Conservation (phyloP, 2,797 vertebrate species). For the Sebastes diaconus region DNA sequence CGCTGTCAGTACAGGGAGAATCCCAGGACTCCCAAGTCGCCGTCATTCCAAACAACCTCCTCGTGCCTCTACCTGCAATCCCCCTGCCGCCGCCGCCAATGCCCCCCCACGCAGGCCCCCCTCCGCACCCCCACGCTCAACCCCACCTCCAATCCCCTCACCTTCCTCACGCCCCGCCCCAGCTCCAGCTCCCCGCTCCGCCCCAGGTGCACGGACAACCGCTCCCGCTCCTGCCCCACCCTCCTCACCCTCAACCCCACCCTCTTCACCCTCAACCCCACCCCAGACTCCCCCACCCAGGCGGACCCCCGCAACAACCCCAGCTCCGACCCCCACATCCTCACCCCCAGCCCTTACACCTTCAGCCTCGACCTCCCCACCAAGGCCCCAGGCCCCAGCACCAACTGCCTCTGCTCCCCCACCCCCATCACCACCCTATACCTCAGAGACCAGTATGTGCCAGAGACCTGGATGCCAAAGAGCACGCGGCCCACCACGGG, state of each 20-base stretch:
- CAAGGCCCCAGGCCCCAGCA: slow-evolving; percentile 82
- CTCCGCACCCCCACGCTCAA: slow-evolving; percentile 59
- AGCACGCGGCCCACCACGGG: slow-evolving; percentile 81
- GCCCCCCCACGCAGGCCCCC: slow-evolving; percentile 67
- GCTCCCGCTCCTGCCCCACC: slow-evolving; percentile 61
- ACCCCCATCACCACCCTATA: slow-evolving; percentile 82
- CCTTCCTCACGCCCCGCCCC: slow-evolving; percentile 64
- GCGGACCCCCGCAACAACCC: slow-evolving; percentile 59
- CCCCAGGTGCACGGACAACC: slow-evolving; percentile 67
- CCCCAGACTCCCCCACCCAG: slow-evolving; percentile 54
- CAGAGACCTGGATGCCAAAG: slow-evolving; percentile 95
- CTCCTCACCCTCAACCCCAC: slow-evolving; percentile 76
- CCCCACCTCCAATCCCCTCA: slow-evolving; percentile 74
- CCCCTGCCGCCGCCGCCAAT: slow-evolving; percentile 67
- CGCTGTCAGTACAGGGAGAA: slow-evolving; percentile 93
- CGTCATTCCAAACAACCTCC: slow-evolving; percentile 90
- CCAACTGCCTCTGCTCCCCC: slow-evolving; percentile 82
- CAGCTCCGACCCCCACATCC: slow-evolving; percentile 64
- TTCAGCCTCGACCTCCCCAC: slow-evolving; percentile 68
- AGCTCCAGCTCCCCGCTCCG: slow-evolving; percentile 49
- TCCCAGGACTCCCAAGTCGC: slow-evolving; percentile 89
- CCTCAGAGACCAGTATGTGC: slow-evolving; percentile 94
- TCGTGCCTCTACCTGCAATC: slow-evolving; percentile 89
- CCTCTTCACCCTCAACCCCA: slow-evolving; percentile 75
- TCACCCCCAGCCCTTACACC: slow-evolving; percentile 68